A percentile compares a stretch with the other conserved stretches of the same genome.
These are phyloP conservation scores for Poecile atricapillus DNA, from an alignment of 2,113 vertebrate species.

Conservation along the genomic window DNA sequence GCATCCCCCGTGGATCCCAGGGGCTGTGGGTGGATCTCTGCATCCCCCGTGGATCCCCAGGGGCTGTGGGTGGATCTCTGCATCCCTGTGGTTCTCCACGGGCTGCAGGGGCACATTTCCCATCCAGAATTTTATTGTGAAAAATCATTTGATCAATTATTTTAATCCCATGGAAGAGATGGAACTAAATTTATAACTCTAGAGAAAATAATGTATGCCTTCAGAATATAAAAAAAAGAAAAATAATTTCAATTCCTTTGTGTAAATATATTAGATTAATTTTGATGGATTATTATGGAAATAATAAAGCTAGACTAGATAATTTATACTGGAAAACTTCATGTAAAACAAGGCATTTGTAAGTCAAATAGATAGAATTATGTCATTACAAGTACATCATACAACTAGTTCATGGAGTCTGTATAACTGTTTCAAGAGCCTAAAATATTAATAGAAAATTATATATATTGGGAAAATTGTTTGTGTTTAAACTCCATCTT, in stretches of 20 bases:
- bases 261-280: background rate
- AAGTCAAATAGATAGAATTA: background rate
- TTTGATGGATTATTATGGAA: background rate
- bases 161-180: background rate
- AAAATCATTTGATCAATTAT: background rate
- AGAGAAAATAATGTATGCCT: background rate
- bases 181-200: background rate
- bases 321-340: background rate
- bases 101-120: background rate
- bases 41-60: no score
- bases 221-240: background rate
- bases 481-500: background rate
- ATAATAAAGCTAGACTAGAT: background rate
- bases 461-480: background rate
- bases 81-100: no score
- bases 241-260: background rate
- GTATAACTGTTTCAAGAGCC: background rate
- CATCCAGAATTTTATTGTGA: background rate
- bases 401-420: background rate
- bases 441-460: background rate
- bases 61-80: no score
- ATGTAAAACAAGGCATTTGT: background rate
- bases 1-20: no score
- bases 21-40: no score
- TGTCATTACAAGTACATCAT: background rate